phyloP scores from a whole-genome alignment of 2,888 invertebrate genomes.

The Leptinotarsa peninsularis region DNA sequence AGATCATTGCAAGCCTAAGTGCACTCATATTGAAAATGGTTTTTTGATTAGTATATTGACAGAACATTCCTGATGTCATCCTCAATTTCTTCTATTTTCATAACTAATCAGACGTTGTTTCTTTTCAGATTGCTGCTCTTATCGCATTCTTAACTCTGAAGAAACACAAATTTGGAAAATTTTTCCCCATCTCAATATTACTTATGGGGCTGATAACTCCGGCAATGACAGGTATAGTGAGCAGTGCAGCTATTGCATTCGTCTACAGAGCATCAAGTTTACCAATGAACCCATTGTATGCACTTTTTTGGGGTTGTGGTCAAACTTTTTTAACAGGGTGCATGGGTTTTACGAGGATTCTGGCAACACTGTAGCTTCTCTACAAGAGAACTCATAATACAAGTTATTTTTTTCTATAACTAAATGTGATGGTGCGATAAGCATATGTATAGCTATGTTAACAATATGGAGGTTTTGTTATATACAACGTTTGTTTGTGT shows the following conservation, averaged over 20 bases:
- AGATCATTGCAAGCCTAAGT: no score
- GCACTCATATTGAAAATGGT: no score
- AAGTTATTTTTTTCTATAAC: constrained; percentile 43
- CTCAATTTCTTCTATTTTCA: no score
- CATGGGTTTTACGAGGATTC: constrained; percentile 91
- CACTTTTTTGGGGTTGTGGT: constrained; percentile 94
- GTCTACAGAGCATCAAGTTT: constrained; percentile 91
- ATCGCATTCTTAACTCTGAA: constrained; percentile 92
- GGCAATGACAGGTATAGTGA: constrained; percentile 86
- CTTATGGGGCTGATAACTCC: constrained; percentile 92
- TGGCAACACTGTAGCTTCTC: constrained; percentile 75
- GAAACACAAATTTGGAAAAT: constrained; percentile 95
- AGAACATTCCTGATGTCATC: no score
- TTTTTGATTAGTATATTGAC: no score
- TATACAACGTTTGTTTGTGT: constrained; percentile 34
- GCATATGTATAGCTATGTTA: constrained; percentile 48
- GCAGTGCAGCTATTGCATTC: constrained; percentile 93
- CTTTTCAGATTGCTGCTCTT: constrained; percentile 79
- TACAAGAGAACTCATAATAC: background rate
- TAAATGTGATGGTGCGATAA: constrained; percentile 65
- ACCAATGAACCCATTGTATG: constrained; percentile 91
- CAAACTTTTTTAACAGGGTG: constrained; percentile 91
- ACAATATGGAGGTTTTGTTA: constrained; percentile 11
- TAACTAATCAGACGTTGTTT: constrained; percentile 15
- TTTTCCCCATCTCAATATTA: constrained; percentile 88